phyloP scores from a whole-genome alignment of 2,113 vertebrate genomes.

The Phalacrocorax carbo region DNA sequence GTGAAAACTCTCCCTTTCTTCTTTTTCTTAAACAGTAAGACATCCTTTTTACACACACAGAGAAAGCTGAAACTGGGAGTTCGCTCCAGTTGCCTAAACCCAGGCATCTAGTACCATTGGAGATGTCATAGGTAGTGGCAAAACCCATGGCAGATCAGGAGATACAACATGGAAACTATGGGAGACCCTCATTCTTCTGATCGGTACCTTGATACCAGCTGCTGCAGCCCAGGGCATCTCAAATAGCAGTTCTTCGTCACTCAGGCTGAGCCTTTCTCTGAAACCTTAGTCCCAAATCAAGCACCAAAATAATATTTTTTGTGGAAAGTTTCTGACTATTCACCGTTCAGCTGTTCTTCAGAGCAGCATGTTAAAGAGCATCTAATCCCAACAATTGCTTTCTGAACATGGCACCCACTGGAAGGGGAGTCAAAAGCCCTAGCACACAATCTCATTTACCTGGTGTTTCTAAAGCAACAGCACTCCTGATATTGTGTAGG shows the following conservation, averaged over 20 bases:
- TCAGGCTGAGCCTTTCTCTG: background rate
- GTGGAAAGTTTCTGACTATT: background rate
- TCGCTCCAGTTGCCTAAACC: background rate
- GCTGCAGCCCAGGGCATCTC: background rate
- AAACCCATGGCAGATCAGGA: background rate
- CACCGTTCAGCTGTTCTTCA: background rate
- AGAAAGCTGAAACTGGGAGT: background rate
- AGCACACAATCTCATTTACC: background rate
- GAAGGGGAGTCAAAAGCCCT: background rate
- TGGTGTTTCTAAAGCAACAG: background rate
- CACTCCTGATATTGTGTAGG: background rate
- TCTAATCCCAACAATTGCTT: background rate
- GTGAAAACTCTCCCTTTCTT: background rate
- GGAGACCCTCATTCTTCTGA: background rate
- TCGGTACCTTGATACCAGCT: background rate
- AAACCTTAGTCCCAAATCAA: background rate
- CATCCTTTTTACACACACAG: background rate
- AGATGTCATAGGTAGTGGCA: background rate
- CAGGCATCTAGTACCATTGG: background rate
- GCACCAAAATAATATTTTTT: background rate
- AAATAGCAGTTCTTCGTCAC: background rate
- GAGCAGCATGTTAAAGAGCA: accelerated
- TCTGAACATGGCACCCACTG: background rate
- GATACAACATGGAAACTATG: accelerated
- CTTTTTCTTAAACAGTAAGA: background rate